These are phyloP conservation scores for Ectemnius continuus DNA, from an alignment of 2,888 invertebrate genomes.

Conservation along the genomic window DNA sequence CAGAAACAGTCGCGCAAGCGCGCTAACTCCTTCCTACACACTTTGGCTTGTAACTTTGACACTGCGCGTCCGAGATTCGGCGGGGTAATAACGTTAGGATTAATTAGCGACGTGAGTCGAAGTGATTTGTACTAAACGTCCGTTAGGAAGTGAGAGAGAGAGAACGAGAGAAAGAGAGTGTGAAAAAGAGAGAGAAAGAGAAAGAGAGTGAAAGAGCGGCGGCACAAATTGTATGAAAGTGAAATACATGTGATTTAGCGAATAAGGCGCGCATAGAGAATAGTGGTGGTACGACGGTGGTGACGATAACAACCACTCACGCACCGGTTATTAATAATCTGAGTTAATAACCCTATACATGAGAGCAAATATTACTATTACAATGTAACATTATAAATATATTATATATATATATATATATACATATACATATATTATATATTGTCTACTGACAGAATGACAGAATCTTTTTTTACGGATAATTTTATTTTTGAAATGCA, in stretches of 20 bases:
- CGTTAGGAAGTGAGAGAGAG: conserved; percentile 35
- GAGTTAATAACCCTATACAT: conserved; percentile 56
- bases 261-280: conserved; percentile 66
- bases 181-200: conserved; percentile 14
- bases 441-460: conserved; percentile 70
- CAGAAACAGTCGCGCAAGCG: too few species aligned
- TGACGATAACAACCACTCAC: conserved; percentile 58
- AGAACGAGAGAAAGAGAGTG: conserved; percentile 4
- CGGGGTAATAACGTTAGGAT: too few species aligned
- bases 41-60: too few species aligned
- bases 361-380: conserved; percentile 59
- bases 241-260: conserved; percentile 77
- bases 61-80: too few species aligned
- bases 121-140: conserved; percentile 17
- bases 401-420: conserved; percentile 54
- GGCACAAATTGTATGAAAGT: conserved; percentile 76
- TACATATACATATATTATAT: conserved; percentile 59
- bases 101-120: neutral
- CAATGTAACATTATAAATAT: conserved; percentile 51
- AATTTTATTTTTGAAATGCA: conserved; percentile 78
- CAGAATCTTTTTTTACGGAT: conserved; percentile 77
- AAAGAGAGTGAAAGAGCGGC: conserved; percentile 43
- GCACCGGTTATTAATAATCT: conserved; percentile 37
- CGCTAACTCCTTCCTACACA: too few species aligned
- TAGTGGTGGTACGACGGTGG: conserved; percentile 61